Conservation (phyloP, 2,888 invertebrate genomes). For the Chydorus sphaericus region DNA sequence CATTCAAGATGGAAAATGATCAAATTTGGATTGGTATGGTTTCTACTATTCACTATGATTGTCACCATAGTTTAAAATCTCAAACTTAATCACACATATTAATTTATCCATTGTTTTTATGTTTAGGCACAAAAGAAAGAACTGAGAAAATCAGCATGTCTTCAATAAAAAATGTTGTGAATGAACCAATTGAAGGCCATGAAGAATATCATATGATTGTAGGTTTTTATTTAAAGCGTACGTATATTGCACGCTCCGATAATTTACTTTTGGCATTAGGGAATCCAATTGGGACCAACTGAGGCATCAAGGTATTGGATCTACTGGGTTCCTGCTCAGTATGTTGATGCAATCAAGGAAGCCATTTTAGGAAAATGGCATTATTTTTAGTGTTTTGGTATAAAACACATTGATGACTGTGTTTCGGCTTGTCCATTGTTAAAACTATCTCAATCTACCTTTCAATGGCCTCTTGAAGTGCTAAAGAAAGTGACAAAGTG, state of each 20-base stretch:
- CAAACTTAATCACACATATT: no score
- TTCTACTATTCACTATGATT: background rate
- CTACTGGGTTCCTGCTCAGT: slow-evolving; percentile 87
- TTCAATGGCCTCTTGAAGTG: no score
- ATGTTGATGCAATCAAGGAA: slow-evolving; percentile 78
- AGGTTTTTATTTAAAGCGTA: slow-evolving; percentile 26
- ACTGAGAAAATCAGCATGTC: slow-evolving; percentile 84
- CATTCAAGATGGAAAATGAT: slow-evolving; percentile 79
- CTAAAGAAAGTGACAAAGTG: no score
- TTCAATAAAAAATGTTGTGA: slow-evolving; percentile 63
- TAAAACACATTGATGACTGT: no score
- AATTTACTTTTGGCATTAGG: slow-evolving; percentile 36
- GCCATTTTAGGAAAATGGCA: slow-evolving; percentile 75
- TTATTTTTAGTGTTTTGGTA: slow-evolving; percentile 23
- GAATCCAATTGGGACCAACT: slow-evolving; percentile 75
- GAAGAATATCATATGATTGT: slow-evolving; percentile 87
- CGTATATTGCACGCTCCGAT: background rate
- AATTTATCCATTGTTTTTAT: slow-evolving; percentile 66
- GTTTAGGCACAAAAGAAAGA: slow-evolving; percentile 65
- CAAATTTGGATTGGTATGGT: slow-evolving; percentile 29
- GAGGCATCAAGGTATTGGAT: slow-evolving; percentile 86
- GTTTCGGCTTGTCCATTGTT: background rate
- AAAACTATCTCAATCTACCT: no score
- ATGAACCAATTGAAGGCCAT: slow-evolving; percentile 71
- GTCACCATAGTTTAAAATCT: slow-evolving; percentile 14